These are phyloP conservation scores for Hydraecia micacea DNA, from an alignment of 2,888 invertebrate genomes.

Conservation along the genomic window DNA sequence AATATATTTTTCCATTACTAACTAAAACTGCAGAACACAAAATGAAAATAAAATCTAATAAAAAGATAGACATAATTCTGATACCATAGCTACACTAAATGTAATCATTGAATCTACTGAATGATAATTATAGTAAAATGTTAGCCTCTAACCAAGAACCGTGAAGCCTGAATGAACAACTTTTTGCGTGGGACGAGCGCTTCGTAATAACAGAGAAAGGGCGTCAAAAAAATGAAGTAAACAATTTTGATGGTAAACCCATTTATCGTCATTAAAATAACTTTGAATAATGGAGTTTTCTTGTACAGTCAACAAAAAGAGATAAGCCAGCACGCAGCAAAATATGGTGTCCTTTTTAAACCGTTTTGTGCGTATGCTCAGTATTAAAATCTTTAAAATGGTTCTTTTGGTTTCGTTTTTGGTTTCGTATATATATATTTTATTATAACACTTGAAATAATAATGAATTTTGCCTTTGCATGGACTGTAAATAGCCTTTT, in stretches of 20 bases:
- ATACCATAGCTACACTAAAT: slow-evolving; percentile 18
- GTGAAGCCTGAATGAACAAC: slow-evolving; percentile 36
- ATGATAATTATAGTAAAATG: slow-evolving; percentile 18
- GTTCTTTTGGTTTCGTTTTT: too few relatives aligned
- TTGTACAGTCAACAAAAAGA: slow-evolving; percentile 48
- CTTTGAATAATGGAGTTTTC: slow-evolving; percentile 57
- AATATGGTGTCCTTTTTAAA: slow-evolving; percentile 20
- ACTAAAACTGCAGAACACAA: too few relatives aligned
- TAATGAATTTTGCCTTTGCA: not conserved
- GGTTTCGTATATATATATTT: not conserved
- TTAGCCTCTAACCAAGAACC: not conserved
- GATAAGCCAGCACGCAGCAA: slow-evolving; percentile 29
- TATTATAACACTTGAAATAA: not conserved
- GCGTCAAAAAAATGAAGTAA: slow-evolving; percentile 50
- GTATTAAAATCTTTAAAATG: not conserved
- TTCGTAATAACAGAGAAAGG: slow-evolving; percentile 18
- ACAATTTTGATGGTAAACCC: slow-evolving; percentile 58
- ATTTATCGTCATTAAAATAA: slow-evolving; percentile 61
- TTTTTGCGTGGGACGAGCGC: slow-evolving; percentile 44
- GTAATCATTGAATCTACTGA: slow-evolving; percentile 7
- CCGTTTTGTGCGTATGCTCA: slow-evolving; percentile 8
- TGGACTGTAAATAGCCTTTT: not conserved
- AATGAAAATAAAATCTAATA: not conserved
- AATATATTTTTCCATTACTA: too few relatives aligned
- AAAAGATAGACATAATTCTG: not conserved